Evolutionary conservation across 2,113 vertebrate species (phyloP).

Genomic region (Oncorhynchus keta): DNA sequence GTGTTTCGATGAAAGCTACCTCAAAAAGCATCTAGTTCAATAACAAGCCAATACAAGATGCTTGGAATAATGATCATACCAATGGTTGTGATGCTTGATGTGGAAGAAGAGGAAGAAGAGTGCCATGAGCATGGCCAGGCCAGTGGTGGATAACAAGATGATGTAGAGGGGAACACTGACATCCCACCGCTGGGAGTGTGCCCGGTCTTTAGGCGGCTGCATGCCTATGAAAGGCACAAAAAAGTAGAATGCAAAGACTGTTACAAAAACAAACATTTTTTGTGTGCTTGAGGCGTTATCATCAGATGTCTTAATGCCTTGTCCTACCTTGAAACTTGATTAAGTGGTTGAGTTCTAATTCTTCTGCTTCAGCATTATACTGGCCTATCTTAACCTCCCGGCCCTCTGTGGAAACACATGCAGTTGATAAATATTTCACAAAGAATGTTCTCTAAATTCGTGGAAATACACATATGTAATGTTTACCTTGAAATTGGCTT

Average conservation of each 20-base stretch:
- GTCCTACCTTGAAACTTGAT: conserved; percentile 86
- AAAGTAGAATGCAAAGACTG: too few relatives aligned
- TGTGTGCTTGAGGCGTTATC: too few relatives aligned
- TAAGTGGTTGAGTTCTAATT: conserved; percentile 80
- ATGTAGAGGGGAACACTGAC: conserved; percentile 81
- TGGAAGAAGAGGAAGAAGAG: conserved; percentile 82
- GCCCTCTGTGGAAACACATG: conserved; percentile 76
- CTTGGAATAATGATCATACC: conserved; percentile 71
- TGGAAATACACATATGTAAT: neutral
- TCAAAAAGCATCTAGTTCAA: too few relatives aligned
- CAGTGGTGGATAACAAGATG: conserved; percentile 80
- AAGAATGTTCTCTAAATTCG: neutral
- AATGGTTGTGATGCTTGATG: conserved; percentile 77
- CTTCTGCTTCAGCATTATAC: conserved; percentile 79
- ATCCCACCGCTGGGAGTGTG: conserved; percentile 73
- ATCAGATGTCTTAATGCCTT: too few relatives aligned
- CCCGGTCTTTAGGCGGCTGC: conserved; percentile 83
- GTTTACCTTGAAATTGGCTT: conserved; percentile 66
- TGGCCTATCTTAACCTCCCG: conserved; percentile 83
- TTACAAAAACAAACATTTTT: too few relatives aligned
- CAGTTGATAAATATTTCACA: neutral
- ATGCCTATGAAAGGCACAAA: conserved; percentile 68
- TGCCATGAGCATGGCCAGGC: conserved; percentile 82
- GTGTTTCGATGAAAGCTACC: too few relatives aligned
- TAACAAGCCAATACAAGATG: neutral